A percentile compares a stretch with the other conserved stretches of the same genome.
These are phyloP conservation scores for Podilymbus podiceps DNA, from an alignment of 2,113 vertebrate species.

Conservation along the genomic window DNA sequence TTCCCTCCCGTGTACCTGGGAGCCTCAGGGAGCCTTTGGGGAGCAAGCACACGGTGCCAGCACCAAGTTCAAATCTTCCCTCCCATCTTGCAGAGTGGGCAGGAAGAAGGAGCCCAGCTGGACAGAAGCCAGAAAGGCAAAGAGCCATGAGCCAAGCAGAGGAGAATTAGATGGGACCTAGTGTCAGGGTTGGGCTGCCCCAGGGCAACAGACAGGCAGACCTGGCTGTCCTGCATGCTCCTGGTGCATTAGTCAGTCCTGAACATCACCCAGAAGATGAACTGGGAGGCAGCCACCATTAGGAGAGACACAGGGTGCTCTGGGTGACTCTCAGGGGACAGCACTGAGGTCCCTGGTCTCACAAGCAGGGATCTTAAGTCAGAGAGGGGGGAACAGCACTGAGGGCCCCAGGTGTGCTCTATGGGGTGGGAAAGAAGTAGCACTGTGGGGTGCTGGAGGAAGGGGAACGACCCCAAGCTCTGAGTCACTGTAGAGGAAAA, in stretches of 20 bases:
- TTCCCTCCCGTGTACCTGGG: background rate
- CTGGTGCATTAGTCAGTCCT: background rate
- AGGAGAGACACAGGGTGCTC: background rate
- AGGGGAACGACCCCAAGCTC: accelerated
- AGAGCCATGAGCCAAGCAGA: background rate
- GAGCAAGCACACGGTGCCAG: background rate
- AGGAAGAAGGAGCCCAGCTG: background rate
- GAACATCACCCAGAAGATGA: background rate
- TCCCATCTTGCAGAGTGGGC: background rate
- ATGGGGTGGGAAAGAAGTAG: background rate
- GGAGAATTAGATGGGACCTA: background rate
- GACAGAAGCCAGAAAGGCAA: background rate
- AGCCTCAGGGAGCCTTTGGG: background rate
- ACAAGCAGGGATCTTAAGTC: background rate
- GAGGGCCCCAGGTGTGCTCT: background rate
- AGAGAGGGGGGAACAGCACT: background rate
- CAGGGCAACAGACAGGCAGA: background rate
- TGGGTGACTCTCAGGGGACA: background rate
- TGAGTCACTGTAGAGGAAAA: background rate
- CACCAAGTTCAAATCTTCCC: conserved; percentile 13
- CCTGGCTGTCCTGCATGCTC: background rate
- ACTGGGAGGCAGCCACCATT: background rate
- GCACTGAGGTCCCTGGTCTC: background rate
- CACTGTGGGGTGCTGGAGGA: background rate
- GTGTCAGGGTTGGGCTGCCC: background rate